A percentile compares a stretch with the other conserved stretches of the same genome.
These are phyloP conservation scores for Phrynocephalus vlangalii DNA, from an alignment of 2,797 vertebrate species.

Conservation along the genomic window DNA sequence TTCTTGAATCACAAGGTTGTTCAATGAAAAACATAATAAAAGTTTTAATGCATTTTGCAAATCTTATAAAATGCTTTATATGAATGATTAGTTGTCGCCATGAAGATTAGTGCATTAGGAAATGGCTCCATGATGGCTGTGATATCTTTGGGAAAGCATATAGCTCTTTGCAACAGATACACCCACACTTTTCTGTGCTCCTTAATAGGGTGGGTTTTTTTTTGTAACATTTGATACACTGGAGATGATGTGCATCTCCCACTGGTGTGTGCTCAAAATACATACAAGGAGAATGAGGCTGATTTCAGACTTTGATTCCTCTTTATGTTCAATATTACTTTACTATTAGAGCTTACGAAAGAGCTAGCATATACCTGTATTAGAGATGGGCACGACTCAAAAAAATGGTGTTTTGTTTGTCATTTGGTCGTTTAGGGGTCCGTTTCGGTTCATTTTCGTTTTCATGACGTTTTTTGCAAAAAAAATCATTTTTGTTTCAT, in stretches of 20 bases:
- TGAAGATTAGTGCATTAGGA: not conserved
- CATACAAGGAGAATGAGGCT: not conserved
- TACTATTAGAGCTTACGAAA: not conserved
- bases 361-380: not conserved
- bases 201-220: not conserved
- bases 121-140: not conserved
- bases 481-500: no score
- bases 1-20: not conserved
- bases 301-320: not conserved
- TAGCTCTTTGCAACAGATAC: not conserved
- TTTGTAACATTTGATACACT: not conserved
- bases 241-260: not conserved
- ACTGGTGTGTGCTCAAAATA: not conserved
- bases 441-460: no score
- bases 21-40: not conserved
- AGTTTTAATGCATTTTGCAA: not conserved
- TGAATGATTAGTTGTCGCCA: not conserved
- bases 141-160: not conserved
- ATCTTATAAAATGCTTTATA: not conserved
- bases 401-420: no score
- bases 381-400: no score
- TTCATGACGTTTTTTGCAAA: no score
- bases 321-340: not conserved
- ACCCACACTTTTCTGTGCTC: not conserved
- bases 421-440: no score